phyloP scores from a whole-genome alignment of 2,888 invertebrate species.

The Cosmopolites sordidus region DNA sequence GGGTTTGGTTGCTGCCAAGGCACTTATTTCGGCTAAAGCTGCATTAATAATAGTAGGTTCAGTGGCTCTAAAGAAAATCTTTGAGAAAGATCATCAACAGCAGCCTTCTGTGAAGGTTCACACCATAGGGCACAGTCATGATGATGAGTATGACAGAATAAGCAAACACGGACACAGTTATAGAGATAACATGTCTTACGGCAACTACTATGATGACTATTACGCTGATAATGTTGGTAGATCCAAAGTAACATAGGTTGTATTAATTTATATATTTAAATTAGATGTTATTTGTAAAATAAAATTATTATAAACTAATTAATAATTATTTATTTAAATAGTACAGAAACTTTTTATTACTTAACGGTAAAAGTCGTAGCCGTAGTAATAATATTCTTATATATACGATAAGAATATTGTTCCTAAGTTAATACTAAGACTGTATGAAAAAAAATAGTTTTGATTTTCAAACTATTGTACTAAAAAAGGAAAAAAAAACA shows the following conservation, averaged over 20 bases:
- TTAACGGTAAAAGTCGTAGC: no score
- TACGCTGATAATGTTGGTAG: not conserved
- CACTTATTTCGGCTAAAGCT: slow-evolving; percentile 68
- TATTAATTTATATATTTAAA: not conserved
- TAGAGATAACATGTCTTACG: slow-evolving; percentile 9
- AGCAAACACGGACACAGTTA: slow-evolving; percentile 19
- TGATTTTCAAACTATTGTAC: no score
- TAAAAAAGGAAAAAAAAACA: no score
- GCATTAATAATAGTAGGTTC: slow-evolving; percentile 69
- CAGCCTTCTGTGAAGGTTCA: slow-evolving; percentile 67
- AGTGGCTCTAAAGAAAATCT: slow-evolving; percentile 66
- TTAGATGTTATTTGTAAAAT: not conserved
- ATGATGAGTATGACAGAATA: slow-evolving; percentile 41
- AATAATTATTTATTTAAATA: no score
- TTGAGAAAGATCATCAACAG: slow-evolving; percentile 61
- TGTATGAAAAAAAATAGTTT: no score
- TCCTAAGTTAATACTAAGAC: no score
- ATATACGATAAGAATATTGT: no score
- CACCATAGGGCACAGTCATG: slow-evolving; percentile 45
- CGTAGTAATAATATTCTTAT: no score
- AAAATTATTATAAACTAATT: no score
- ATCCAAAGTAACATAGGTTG: not conserved
- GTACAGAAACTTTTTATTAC: no score
- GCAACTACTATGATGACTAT: slow-evolving; percentile 20
- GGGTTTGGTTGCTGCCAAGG: slow-evolving; percentile 67